phyloP scores from a whole-genome alignment of 2,113 vertebrate genomes.

The mouse (Mus musculus) region GRCm39 chr6:114710001-114710500 shows the following conservation, averaged over 20 bases:
- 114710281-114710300: constrained; percentile 45
- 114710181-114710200: no score
- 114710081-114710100: neutral
- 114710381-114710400: constrained; percentile 55
- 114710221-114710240: constrained; percentile 38
- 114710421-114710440: neutral
- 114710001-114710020: neutral
- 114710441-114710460: neutral
- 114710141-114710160: neutral
- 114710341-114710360: constrained; percentile 21
- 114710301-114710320: constrained; percentile 46
- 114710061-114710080: neutral
- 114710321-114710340: neutral
- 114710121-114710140: neutral
- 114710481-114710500: neutral
- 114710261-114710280: constrained; percentile 56
- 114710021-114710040: neutral
- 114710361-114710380: neutral
- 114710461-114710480: constrained; percentile 26
- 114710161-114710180: neutral
- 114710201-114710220: constrained; percentile 50
- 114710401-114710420: constrained; percentile 51
- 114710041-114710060: no score
- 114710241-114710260: constrained; percentile 24
- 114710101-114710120: neutral